Evolutionary conservation across 2,797 vertebrate genomes (phyloP), one percentile per base, ranked within the genome.

Genomic region (Enteromius viviparus): DNA sequence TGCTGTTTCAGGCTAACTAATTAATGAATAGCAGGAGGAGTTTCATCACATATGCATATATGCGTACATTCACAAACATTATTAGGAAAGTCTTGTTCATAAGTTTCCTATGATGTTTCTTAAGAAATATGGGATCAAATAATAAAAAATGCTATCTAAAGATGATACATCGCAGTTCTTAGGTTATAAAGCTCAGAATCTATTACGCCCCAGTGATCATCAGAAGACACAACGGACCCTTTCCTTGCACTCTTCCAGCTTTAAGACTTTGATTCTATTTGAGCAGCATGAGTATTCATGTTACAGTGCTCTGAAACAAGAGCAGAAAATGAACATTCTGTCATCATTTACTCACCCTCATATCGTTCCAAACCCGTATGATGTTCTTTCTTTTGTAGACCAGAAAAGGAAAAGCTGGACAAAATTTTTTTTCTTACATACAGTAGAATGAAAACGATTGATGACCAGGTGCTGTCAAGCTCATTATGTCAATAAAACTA

Each of bases 191-290:
- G 49, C 55, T 34, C 6, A 2, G 26, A 40, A 71, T 78, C 58
- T 47, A 58, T 85, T 55, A 51, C 42, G 49, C 55, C 23, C 47
- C 69, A 55, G 84, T 91, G 89, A 90, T 92, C 87, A 81, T 85
- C 84, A 71, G 84, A 85, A 85, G 87, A 91, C 90, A 88, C 53
- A 78, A 76, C 37, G 80, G 87, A 90, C 85, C 82, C 76, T 82
- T 89, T 62, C 69, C 85, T 89, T 89, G 90, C 88, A 82, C 90
- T 87, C 89, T 89, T 83, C 85, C 80, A 83, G 84, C 90, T 91
- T 88, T 88, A 66, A 32, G 51, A 29, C 85, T 79, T 87, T 80
- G 82, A 51, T 89, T 87, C 78, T 87, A 87, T 83, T 92, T 92
- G 91, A 89, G 86, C 21, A 85, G 88, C 88, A 82, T 88, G 85